These are phyloP conservation scores for Corvus cornix DNA, from an alignment of 2,113 vertebrate genomes.

Conservation along the genomic window DNA sequence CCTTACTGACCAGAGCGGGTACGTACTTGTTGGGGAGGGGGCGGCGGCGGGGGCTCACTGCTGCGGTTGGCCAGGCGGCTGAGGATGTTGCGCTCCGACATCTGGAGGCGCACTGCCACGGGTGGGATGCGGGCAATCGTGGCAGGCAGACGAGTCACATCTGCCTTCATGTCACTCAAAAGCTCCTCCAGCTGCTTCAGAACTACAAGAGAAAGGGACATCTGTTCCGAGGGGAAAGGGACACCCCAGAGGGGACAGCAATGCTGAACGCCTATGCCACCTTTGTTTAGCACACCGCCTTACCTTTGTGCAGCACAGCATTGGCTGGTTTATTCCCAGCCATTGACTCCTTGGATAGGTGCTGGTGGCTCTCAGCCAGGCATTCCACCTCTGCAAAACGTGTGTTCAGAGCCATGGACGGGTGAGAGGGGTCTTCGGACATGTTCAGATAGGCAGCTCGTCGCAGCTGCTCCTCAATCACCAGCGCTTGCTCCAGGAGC, in stretches of 20 bases:
- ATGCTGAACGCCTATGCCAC: background rate
- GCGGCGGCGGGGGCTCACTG: slow-evolving; percentile 81
- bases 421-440: slow-evolving; percentile 95
- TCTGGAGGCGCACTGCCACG: slow-evolving; percentile 93
- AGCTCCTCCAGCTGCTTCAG: slow-evolving; percentile 98
- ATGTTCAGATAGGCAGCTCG: slow-evolving; percentile 96
- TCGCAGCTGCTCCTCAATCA: slow-evolving; percentile 95
- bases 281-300: background rate
- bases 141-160: slow-evolving; percentile 93
- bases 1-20: background rate
- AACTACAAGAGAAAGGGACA: slow-evolving; percentile 74
- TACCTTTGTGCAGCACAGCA: slow-evolving; percentile 97
- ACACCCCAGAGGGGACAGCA: background rate
- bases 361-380: slow-evolving; percentile 96
- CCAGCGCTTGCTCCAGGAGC: slow-evolving; percentile 94
- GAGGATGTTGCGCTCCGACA: slow-evolving; percentile 98
- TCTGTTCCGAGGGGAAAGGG: background rate
- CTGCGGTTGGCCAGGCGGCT: slow-evolving; percentile 94
- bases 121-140: slow-evolving; percentile 96
- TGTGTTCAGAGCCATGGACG: slow-evolving; percentile 97
- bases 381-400: slow-evolving; percentile 98
- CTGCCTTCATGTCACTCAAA: slow-evolving; percentile 98
- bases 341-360: slow-evolving; percentile 98
- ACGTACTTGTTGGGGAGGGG: slow-evolving; percentile 88
- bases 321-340: slow-evolving; percentile 98